phyloP scores from a whole-genome alignment of 2,888 invertebrate species.

The Agonopterix alstromeriana region DNA sequence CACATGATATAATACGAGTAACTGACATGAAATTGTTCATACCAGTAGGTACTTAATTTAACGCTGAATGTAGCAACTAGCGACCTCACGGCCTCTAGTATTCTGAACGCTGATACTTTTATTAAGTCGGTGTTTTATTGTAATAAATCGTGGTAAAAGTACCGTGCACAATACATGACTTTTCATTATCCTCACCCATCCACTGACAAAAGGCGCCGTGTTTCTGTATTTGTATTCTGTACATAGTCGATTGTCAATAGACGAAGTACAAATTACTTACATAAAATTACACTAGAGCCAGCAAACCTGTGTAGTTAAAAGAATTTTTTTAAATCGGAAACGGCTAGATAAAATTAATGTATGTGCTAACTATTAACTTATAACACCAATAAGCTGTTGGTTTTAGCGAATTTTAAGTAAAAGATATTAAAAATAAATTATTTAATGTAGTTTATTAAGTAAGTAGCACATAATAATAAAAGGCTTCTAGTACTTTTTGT shows the following conservation, averaged over 20 bases:
- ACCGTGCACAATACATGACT: constrained; percentile 51
- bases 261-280: no score
- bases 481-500: background rate
- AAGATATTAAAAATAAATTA: background rate
- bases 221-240: no score
- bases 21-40: background rate
- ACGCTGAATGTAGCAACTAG: constrained; percentile 18
- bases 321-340: background rate
- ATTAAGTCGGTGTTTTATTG: constrained; percentile 52
- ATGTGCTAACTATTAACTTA: background rate
- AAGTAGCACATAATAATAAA: background rate
- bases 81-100: constrained; percentile 29
- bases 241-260: no score
- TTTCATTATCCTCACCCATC: constrained; percentile 33
- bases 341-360: background rate
- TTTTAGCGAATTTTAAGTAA: background rate
- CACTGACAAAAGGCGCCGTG: background rate
- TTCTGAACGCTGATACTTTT: constrained; percentile 36
- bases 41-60: constrained; percentile 14
- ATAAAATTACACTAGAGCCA: no score
- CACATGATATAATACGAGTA: background rate
- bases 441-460: background rate
- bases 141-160: constrained; percentile 59
- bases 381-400: background rate
- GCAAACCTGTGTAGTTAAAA: no score